Percentiles rank a stretch among this genome's conserved stretches.
Evolutionary conservation across 2,113 vertebrate species (phyloP).

Genomic region (Trachemys scripta): DNA sequence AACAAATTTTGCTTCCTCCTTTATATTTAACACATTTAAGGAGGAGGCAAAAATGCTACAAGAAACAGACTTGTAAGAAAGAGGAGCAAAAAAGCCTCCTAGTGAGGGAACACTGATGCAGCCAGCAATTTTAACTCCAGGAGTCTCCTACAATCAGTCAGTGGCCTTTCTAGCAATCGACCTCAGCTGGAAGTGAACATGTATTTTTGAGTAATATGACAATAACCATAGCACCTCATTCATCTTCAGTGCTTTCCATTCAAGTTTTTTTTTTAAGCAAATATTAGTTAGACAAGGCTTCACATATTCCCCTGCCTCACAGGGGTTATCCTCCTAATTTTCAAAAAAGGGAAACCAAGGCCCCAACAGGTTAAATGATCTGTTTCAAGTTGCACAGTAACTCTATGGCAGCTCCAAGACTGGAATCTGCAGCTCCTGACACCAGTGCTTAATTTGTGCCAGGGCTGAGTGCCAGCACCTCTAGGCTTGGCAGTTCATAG

Average conservation of each 20-base stretch:
- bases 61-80: background rate
- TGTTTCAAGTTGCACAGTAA: background rate
- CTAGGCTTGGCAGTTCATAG: background rate
- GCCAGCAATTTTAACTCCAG: background rate
- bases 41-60: background rate
- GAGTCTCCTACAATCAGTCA: background rate
- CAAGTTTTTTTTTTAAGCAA: background rate
- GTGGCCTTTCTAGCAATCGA: background rate
- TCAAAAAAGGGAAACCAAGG: background rate
- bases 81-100: background rate
- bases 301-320: background rate
- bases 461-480: no score
- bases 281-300: background rate
- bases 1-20: background rate
- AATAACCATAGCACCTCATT: background rate
- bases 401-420: fast-evolving
- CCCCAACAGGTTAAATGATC: background rate
- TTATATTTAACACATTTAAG: background rate
- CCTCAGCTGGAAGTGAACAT: background rate
- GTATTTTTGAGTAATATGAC: background rate
- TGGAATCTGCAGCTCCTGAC: background rate
- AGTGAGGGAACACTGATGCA: background rate
- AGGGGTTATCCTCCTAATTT: background rate
- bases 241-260: background rate
- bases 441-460: background rate